These are phyloP conservation scores for Drosophila nasuta DNA, from an alignment of 1,140 invertebrate genomes.

Conservation along the genomic window DNA sequence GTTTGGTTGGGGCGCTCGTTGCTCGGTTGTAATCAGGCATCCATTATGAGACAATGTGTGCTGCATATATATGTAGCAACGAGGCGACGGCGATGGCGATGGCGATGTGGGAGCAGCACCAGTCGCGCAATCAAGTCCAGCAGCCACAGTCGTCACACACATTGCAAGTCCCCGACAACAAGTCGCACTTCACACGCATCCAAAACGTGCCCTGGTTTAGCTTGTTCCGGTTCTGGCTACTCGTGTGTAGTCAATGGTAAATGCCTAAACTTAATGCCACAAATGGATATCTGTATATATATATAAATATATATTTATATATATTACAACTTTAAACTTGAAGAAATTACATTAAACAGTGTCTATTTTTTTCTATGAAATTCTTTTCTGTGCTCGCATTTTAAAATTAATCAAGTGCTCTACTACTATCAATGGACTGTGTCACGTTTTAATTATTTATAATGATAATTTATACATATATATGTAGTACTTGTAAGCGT, in stretches of 20 bases:
- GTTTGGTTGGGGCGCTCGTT: constrained; percentile 41
- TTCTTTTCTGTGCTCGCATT: constrained; percentile 15
- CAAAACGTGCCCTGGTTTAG: constrained; percentile 48
- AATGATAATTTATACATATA: not conserved
- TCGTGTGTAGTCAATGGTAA: constrained; percentile 44
- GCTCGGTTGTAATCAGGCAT: constrained; percentile 51
- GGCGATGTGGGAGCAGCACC: constrained; percentile 22
- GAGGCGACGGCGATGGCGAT: not conserved
- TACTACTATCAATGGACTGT: constrained; percentile 27
- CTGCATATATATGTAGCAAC: constrained; percentile 25
- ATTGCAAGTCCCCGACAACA: constrained; percentile 52
- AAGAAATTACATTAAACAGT: not conserved
- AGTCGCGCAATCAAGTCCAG: constrained; percentile 53
- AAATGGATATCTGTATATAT: constrained; percentile 12
- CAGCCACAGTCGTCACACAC: constrained; percentile 55
- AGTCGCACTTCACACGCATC: constrained; percentile 50
- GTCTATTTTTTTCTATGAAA: constrained; percentile 8
- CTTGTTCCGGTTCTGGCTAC: constrained; percentile 50
- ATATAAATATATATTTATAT: constrained; percentile 9
- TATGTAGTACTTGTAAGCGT: not conserved
- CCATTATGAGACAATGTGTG: constrained; percentile 57
- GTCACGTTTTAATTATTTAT: constrained; percentile 18
- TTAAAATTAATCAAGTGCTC: constrained; percentile 6
- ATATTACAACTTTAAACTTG: constrained; percentile 1
- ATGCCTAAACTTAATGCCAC: constrained; percentile 21